phyloP scores from a whole-genome alignment of 2,888 invertebrate species.

The Drosophila rubida region DNA sequence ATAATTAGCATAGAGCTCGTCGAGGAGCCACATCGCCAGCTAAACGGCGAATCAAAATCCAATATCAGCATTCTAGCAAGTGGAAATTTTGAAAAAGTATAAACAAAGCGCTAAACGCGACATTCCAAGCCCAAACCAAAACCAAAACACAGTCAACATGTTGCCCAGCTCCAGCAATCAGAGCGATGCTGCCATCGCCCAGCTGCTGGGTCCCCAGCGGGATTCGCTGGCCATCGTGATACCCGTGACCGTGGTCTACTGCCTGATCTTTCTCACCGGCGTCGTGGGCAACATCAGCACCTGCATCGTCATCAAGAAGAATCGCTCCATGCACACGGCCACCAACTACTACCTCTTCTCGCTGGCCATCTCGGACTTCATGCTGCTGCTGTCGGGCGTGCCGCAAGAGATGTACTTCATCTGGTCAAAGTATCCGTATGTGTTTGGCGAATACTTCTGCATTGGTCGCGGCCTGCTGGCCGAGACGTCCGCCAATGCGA shows the following conservation, averaged over 20 bases:
- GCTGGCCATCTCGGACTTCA: slow-evolving; percentile 92
- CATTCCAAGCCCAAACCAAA: slow-evolving; percentile 39
- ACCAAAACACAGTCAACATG: slow-evolving; percentile 17
- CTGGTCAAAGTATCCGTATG: slow-evolving; percentile 91
- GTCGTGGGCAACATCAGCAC: slow-evolving; percentile 93
- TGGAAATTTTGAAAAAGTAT: slow-evolving; percentile 68
- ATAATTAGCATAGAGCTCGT: slow-evolving; percentile 75
- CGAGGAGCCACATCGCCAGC: slow-evolving; percentile 42
- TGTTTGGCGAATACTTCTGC: slow-evolving; percentile 92
- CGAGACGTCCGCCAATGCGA: slow-evolving; percentile 92
- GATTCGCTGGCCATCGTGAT: slow-evolving; percentile 88
- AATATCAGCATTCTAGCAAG: slow-evolving; percentile 48
- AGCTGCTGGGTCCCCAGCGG: slow-evolving; percentile 86
- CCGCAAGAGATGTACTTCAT: slow-evolving; percentile 93
- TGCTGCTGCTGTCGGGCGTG: slow-evolving; percentile 88
- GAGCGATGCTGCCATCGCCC: slow-evolving; percentile 33
- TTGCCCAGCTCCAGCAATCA: slow-evolving; percentile 33
- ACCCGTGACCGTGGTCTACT: slow-evolving; percentile 91
- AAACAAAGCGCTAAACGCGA: slow-evolving; percentile 42
- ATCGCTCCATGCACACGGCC: slow-evolving; percentile 93
- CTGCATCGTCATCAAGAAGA: slow-evolving; percentile 92
- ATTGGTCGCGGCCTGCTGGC: slow-evolving; percentile 91
- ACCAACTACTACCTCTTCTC: slow-evolving; percentile 94
- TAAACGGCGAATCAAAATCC: slow-evolving; percentile 41
- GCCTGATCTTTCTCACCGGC: slow-evolving; percentile 91